Evolutionary conservation across 1,140 invertebrate species (phyloP), one percentile per base, ranked within the genome.

Genomic region (Tyrophagus putrescentiae): DNA sequence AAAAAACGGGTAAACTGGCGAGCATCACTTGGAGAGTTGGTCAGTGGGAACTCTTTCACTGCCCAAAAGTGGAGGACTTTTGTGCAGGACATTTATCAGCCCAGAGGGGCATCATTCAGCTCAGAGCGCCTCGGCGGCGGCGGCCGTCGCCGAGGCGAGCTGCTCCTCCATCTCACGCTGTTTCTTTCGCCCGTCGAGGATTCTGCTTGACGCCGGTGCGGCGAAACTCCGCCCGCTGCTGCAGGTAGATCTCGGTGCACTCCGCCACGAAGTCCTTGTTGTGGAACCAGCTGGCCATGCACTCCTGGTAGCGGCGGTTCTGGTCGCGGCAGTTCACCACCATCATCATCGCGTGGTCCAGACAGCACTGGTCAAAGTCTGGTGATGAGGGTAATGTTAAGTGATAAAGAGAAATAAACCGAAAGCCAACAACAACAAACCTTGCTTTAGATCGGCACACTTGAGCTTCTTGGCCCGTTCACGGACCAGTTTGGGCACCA

Each of bases 401-500:
- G 4, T 29, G 29, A 48, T 23, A 31, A 52, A 7, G 7, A n/a
- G 18, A 31, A 42, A 16, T 6, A 25, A 6, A 34, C 18, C 11
- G 31, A 39, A 27, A 33, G 0, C 18, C 32, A 16, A 48, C 36
- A 41, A 18, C 9, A 36, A 39, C 18, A 28, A 39, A 79, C 78
- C 78, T 72, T 73, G 70, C 7, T 87, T 82, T 77, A 84, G 80
- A 65, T 76, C 66, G 0, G 70, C 25, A 73, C 89, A 92, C 70
- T 88, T 85, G 69, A 86, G 82, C 16, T 65, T 67, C 70, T 79
- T 83, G 1, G 86, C 80, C 69, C 78, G 82, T 45, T 88, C 83
- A 64, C 88, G 75, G 74, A 93, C 82, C 69, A 84, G 80, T 72
- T 87, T 84, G 1, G 87, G 83, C 71, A 94, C 85, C 41, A 92